Base-by-base conservation (phyloP, 2,797 vertebrate species). In the Oreochromis grahami region DNA sequence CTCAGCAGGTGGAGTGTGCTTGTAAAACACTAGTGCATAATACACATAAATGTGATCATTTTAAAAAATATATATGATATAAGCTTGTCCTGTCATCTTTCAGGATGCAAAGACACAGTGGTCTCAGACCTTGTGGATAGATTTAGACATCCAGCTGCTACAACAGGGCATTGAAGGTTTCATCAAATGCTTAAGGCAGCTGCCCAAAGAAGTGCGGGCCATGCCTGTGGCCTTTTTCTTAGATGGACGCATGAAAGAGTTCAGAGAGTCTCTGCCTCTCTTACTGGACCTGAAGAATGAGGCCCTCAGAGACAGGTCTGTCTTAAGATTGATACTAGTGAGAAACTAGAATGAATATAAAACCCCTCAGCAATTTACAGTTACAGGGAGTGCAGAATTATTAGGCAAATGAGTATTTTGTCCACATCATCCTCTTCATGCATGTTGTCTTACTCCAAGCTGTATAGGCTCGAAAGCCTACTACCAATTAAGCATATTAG, bases 271-370 rank as follows among this genome's bases (percentile, higher is more conserved):
- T 3, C 93, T 99, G 38, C 98, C 98, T 36, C 94, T 99, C 68
- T 93, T 99, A 53, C 94, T 98, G 29, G 98, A 99, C 91, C 91
- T 99, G 84, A 99, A 99, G 91, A 97, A 98, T 1, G 97, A 99
- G 85, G 98, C 98, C 5, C 94, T 99, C 36, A 96, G 98, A 95
- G 97, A 98, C 79, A 98, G 98, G 98, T 98, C 77, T 70, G 88
- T 83, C 24, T 63, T 48, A 24, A 50, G 6, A 95, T 65, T 26
- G 5, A 29, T 51, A 41, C 52, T 24, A 84, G 36, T 50, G 79
- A 58, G 8, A 63, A n/a, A 56, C 36, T n/a, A 4, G 9, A 58
- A 76, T 48, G n/a, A 29, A 45, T 72, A 45, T 29, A 26, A 3
- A 48, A 29, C 24, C 14, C 14, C 55, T 9, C 24, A 26, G 2